Evolutionary conservation across 2,888 invertebrate species (phyloP).

Genomic region (Scaptomyza reducta): DNA sequence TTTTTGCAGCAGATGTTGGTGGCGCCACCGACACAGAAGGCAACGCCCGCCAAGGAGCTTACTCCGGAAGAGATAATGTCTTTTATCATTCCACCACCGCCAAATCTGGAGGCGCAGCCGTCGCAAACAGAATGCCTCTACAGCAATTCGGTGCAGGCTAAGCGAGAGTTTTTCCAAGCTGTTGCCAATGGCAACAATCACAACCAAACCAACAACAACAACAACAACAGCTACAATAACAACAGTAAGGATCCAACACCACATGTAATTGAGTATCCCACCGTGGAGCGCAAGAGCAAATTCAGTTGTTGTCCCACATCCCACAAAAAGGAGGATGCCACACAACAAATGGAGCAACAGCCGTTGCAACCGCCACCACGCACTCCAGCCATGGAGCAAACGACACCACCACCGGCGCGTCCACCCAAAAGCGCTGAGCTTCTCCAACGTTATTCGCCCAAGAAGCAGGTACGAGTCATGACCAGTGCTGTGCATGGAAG

Average conservation of each 20-base stretch:
- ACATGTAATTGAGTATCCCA: constrained; percentile 89
- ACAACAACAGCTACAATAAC: constrained; percentile 7
- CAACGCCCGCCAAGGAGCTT: constrained; percentile 90
- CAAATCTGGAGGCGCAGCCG: constrained; percentile 85
- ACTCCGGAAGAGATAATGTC: constrained; percentile 94
- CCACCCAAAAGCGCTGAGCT: constrained; percentile 87
- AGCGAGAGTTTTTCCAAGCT: constrained; percentile 63
- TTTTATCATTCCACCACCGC: constrained; percentile 93
- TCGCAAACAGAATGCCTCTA: constrained; percentile 85
- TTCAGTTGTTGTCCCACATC: constrained; percentile 89
- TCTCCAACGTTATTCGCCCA: constrained; percentile 81
- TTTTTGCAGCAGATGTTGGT: constrained; percentile 92
- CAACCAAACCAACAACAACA: constrained; percentile 26
- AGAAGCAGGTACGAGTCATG: constrained; percentile 69
- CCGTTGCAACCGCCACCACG: constrained; percentile 87
- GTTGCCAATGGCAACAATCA: constrained; percentile 55
- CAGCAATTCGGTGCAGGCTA: constrained; percentile 85
- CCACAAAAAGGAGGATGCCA: constrained; percentile 84
- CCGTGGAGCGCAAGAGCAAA: constrained; percentile 89
- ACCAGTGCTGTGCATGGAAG: neutral
- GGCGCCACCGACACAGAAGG: constrained; percentile 91
- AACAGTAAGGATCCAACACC: constrained; percentile 34
- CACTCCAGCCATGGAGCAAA: constrained; percentile 85
- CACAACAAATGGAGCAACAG: constrained; percentile 4
- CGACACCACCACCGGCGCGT: constrained; percentile 88